Percentiles rank a stretch among this genome's conserved stretches.
These are phyloP conservation scores for Nyctalus aviator DNA, from an alignment of 2,797 vertebrate species.

Conservation along the genomic window DNA sequence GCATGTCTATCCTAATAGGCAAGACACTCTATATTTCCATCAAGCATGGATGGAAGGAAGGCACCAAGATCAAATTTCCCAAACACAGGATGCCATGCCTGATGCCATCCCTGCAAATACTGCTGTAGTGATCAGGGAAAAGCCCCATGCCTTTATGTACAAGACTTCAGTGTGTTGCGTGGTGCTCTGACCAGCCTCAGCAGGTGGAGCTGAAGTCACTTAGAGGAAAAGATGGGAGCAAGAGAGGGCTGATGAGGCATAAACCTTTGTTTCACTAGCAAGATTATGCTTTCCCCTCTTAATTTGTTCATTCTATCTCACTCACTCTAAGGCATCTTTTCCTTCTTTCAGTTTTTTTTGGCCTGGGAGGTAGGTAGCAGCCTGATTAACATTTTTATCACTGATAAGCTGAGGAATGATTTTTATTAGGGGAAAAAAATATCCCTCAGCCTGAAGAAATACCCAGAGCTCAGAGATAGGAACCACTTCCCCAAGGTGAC, in stretches of 20 bases:
- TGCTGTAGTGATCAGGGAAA: constrained; percentile 93
- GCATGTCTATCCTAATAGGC: constrained; percentile 91
- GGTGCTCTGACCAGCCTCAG: constrained; percentile 91
- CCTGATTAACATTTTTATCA: constrained; percentile 93
- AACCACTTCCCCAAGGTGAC: constrained; percentile 93
- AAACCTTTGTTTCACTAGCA: neutral
- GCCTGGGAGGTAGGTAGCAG: constrained; percentile 92
- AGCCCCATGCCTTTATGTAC: constrained; percentile 92
- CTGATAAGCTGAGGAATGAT: constrained; percentile 80
- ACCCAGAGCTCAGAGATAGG: constrained; percentile 89
- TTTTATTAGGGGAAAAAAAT: constrained; percentile 83
- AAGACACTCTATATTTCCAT: constrained; percentile 94
- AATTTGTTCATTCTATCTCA: neutral
- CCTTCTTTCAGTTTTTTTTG: neutral
- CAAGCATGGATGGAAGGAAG: constrained; percentile 90
- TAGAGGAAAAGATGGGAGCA: neutral
- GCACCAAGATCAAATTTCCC: constrained; percentile 95
- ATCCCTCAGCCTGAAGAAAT: constrained; percentile 92
- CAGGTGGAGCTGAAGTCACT: constrained; percentile 86
- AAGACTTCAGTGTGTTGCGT: constrained; percentile 92
- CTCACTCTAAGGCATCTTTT: neutral
- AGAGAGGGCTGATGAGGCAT: neutral
- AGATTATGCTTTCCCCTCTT: neutral
- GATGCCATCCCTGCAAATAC: constrained; percentile 94
- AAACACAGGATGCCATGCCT: constrained; percentile 93